A percentile compares a stretch with the other conserved stretches of the same genome.
Conservation (phyloP, 2,113 vertebrate genomes). For the Apus apus region DNA sequence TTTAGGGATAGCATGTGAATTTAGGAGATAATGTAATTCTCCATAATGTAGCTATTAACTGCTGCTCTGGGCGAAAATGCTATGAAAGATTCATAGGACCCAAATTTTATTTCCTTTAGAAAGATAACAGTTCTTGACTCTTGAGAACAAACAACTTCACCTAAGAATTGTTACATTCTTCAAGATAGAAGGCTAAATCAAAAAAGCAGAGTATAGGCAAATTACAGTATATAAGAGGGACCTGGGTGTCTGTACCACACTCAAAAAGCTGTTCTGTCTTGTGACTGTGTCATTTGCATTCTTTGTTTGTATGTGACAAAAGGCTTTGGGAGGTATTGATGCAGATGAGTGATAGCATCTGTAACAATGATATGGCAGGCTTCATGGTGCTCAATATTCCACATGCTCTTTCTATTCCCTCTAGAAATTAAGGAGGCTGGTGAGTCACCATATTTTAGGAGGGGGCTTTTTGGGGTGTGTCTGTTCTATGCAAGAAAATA, state of each 20-base stretch:
- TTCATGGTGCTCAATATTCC: background rate
- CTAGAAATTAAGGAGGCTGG: background rate
- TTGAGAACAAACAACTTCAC: background rate
- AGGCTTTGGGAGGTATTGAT: background rate
- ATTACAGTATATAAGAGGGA: background rate
- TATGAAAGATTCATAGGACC: background rate
- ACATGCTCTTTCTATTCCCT: background rate
- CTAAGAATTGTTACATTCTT: background rate
- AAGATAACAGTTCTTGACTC: background rate
- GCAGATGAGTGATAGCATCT: background rate
- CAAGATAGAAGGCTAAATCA: background rate
- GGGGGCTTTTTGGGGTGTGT: background rate
- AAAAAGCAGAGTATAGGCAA: background rate
- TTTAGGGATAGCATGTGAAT: background rate
- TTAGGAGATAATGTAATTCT: background rate
- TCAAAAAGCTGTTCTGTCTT: background rate
- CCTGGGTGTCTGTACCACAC: background rate
- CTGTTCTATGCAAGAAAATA: background rate
- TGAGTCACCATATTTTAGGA: background rate
- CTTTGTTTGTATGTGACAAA: background rate
- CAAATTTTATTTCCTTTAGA: background rate
- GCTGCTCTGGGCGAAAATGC: background rate
- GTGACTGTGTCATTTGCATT: background rate
- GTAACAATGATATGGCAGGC: background rate
- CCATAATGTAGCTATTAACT: background rate